Evolutionary conservation across 2,113 vertebrate genomes (phyloP), one percentile per base, ranked within the genome.

Genomic region (Tor tambroides): DNA sequence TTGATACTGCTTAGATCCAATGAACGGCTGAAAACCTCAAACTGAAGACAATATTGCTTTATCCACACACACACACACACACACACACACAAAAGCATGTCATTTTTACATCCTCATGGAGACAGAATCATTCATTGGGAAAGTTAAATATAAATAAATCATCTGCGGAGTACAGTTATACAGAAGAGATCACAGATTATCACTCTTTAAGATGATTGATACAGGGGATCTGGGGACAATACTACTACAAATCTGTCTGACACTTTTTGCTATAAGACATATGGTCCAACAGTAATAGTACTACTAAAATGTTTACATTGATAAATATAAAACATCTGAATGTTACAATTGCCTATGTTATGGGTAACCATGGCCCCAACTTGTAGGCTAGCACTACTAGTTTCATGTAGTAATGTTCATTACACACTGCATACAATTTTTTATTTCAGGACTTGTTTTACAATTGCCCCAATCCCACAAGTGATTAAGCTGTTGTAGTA

Each of bases 1-100:
- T 94, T 91, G 91, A 90, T 93, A 91, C 91, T 88, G 88, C 91
- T 85, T 17, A 84, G 41, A 72, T 61, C n/a, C 76, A 83, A 76
- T n/a, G 63, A 72, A 72, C 35, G 81, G 72, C 79, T 86, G 77
- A 89, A 89, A 89, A 87, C 77, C 85, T 89, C 88, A 89, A 89
- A 85, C 77, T 61, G 83, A 81, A 81, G 77, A 85, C 78, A 87
- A 81, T 65, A 65, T 63, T 61, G 46, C 59, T 84, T 83, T 61
- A 76, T 87, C 85, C 71, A 46, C 56, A 30, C 56, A 59, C 21
- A 59, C 56, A 59, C 54, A 46, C 43, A 46, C 6, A 38, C 12
- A 49, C 14, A 49, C 46, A 49, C 43, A 46, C 43, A 46, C 6
- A 38, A 26, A 54, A 23, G 41, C 75, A 59, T 54, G 30, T n/a